These are phyloP conservation scores for Acleris laterana DNA, from an alignment of 2,888 invertebrate species.

Conservation along the genomic window DNA sequence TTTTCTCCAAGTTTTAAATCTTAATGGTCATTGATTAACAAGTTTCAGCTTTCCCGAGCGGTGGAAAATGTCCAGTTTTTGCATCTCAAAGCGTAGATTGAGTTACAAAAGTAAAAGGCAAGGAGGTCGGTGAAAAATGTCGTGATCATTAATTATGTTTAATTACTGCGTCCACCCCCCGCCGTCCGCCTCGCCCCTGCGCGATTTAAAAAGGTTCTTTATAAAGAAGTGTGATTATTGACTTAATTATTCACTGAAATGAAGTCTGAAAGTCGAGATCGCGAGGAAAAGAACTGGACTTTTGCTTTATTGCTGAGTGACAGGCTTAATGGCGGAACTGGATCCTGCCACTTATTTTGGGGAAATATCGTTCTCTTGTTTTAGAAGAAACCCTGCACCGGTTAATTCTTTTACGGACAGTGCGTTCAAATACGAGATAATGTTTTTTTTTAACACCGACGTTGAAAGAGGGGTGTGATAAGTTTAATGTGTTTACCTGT, in stretches of 20 bases:
- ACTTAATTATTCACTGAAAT: slow-evolving; percentile 36
- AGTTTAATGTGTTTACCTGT: no score
- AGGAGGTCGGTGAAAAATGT: slow-evolving; percentile 32
- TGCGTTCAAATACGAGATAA: neutral
- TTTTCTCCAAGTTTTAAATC: neutral
- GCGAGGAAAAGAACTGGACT: neutral
- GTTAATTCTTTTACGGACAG: neutral
- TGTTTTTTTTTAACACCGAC: no score
- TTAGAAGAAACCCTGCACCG: neutral
- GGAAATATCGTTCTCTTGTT: neutral
- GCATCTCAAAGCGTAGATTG: slow-evolving; percentile 36
- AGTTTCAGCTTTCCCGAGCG: slow-evolving; percentile 1
- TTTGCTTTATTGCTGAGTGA: neutral
- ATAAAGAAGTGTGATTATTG: slow-evolving; percentile 36
- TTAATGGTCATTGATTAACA: slow-evolving; percentile 10
- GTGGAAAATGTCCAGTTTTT: slow-evolving; percentile 23
- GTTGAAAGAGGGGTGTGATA: no score
- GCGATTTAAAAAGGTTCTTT: slow-evolving; percentile 34
- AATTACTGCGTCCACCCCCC: slow-evolving; percentile 21
- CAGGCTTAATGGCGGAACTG: slow-evolving; percentile 9
- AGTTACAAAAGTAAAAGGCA: slow-evolving; percentile 35
- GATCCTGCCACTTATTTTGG: slow-evolving; percentile 8
- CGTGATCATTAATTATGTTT: slow-evolving; percentile 36
- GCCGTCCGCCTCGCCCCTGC: slow-evolving; percentile 3
- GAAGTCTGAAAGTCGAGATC: slow-evolving; percentile 20